A percentile compares a stretch with the other conserved stretches of the same genome.
phyloP scores from a whole-genome alignment of 2,888 invertebrate species.

The Cantharis flavilabris region DNA sequence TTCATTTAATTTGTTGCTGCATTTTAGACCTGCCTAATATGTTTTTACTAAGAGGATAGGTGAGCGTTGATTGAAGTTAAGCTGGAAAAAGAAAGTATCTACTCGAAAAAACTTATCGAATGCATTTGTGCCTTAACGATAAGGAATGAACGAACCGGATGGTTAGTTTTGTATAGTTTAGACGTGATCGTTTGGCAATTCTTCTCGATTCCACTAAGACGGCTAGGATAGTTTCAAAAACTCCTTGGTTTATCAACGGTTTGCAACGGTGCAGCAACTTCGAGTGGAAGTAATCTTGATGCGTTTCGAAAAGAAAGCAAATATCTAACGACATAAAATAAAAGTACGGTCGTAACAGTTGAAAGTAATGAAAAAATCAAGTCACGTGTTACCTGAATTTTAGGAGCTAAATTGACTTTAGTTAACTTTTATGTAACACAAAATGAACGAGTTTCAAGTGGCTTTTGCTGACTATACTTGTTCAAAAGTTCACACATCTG shows the following conservation, averaged over 20 bases:
- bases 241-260: neutral
- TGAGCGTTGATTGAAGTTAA: neutral
- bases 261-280: neutral
- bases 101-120: neutral
- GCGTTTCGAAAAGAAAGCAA: neutral
- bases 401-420: neutral
- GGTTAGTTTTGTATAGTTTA: neutral
- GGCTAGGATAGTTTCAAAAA: neutral
- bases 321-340: neutral
- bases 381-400: neutral
- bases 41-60: too few species aligned
- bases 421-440: neutral
- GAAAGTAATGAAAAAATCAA: neutral
- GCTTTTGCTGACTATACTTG: neutral
- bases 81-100: neutral
- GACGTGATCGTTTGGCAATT: neutral
- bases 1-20: too few species aligned
- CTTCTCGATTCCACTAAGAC: neutral
- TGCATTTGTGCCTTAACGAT: neutral
- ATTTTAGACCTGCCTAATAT: too few species aligned
- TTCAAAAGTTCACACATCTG: slow-evolving; percentile 14
- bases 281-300: neutral
- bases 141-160: neutral
- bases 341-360: neutral
- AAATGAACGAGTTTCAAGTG: neutral